Evolutionary conservation across 2,113 vertebrate genomes (phyloP), one percentile per base, ranked within the genome.

Genomic region (Chlorocebus sabaeus): DNA sequence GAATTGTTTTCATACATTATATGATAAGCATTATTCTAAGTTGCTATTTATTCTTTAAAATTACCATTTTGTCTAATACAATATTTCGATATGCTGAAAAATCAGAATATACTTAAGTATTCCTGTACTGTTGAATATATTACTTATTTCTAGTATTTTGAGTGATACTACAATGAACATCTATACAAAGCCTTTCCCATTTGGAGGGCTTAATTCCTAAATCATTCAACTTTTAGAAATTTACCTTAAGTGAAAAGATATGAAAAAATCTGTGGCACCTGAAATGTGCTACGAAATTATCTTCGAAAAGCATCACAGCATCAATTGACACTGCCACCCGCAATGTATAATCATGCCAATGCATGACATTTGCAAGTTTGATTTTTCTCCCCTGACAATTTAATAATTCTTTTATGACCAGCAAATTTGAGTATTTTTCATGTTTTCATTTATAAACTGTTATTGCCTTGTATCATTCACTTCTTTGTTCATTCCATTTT

Each of bases 251-350:
- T 52, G 38, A 96, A 82, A 94, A 84, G 38, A 75, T 84, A 79
- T 2, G 5, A 48, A 80, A 89, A 80, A 38, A 23, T 25, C 6
- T 45, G 75, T 82, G 45, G 52, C 32, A 40, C 40, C 57, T 88
- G n/a, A 97, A 85, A 90, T 75, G 43, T 84, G 35, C 57, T 43
- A 72, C 20, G 40, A 94, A 95, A 92, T 95, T 93, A 91, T 52
- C 23, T 84, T 89, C 73, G 61, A 85, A 96, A 92, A 40, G 27
- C 35, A 79, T 72, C 73, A 92, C 16, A 83, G 43, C 61, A 90
- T 38, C 76, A 92, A 87, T 72, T 43, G 72, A 83, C 1, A 73
- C 5, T 82, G 80, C 43, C 35, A 50, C 23, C 43, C 32, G n/a
- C 25, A 87, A 95, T 43, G 9, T 75, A 61, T 48, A 55, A 79